These are phyloP conservation scores for Pachyrhynchus sulphureomaculatus DNA, from an alignment of 1,140 invertebrate genomes.

Conservation along the genomic window DNA sequence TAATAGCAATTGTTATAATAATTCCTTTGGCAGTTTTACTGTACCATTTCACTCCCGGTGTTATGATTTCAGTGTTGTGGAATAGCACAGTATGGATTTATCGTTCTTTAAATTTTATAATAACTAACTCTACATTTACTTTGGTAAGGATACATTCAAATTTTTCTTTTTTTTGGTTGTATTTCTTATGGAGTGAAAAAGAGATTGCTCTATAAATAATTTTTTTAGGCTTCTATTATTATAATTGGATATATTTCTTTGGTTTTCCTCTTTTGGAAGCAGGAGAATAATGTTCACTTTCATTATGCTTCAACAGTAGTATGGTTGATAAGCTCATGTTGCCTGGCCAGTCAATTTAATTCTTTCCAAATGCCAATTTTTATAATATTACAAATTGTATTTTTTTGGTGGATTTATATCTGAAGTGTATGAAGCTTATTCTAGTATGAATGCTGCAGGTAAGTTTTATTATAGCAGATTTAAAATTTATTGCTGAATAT, in stretches of 20 bases:
- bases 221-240: slow-evolving; percentile 54
- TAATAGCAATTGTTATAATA: slow-evolving; percentile 50
- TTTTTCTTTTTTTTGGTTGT: no score
- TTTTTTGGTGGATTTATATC: slow-evolving; percentile 59
- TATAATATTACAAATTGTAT: slow-evolving; percentile 54
- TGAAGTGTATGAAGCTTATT: slow-evolving; percentile 53
- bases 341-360: slow-evolving; percentile 60
- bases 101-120: slow-evolving; percentile 38
- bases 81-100: slow-evolving; percentile 39
- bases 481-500: slow-evolving; percentile 3
- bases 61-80: slow-evolving; percentile 56
- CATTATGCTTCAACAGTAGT: slow-evolving; percentile 59
- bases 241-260: slow-evolving; percentile 55
- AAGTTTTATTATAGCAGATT: neutral
- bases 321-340: slow-evolving; percentile 64
- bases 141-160: slow-evolving; percentile 34
- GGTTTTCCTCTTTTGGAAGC: slow-evolving; percentile 62
- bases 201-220: no score
- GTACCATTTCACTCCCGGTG: slow-evolving; percentile 56
- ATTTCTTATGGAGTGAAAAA: no score
- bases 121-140: slow-evolving; percentile 39
- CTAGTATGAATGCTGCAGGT: slow-evolving; percentile 45
- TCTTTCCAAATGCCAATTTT: slow-evolving; percentile 63
- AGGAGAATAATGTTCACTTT: slow-evolving; percentile 59
- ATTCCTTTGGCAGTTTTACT: slow-evolving; percentile 52